Conservation (phyloP, 2,888 invertebrate genomes). For the Onthophagus sagittarius region DNA sequence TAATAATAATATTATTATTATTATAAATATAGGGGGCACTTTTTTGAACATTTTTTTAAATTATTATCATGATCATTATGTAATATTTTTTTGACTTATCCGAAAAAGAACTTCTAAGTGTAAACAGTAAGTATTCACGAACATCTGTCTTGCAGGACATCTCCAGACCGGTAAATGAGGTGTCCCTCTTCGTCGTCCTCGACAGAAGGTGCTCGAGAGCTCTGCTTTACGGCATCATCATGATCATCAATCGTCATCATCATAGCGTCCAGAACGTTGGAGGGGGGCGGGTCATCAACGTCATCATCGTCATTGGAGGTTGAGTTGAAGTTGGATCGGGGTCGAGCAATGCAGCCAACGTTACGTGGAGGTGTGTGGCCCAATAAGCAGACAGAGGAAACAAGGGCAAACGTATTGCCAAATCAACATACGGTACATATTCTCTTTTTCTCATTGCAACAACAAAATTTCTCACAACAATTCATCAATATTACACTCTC, state of each 20-base stretch:
- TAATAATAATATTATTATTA: conserved; percentile 3
- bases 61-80: conserved; percentile 16
- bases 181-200: conserved; percentile 99
- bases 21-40: conserved; percentile 29
- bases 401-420: conserved; percentile 62
- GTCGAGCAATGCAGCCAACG: conserved; percentile 54
- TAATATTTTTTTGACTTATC: conserved; percentile 39
- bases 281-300: conserved; percentile 34
- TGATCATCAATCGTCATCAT: conserved; percentile 40
- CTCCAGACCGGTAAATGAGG: conserved; percentile 98
- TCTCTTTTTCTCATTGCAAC: conserved; percentile 32
- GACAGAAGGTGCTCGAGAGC: conserved; percentile 86
- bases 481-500: neutral
- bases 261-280: conserved; percentile 38
- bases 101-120: conserved; percentile 39
- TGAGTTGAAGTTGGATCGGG: neutral
- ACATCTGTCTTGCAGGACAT: conserved; percentile 99
- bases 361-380: conserved; percentile 51
- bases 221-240: conserved; percentile 55
- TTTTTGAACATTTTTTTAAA: conserved; percentile 36
- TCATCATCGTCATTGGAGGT: conserved; percentile 45
- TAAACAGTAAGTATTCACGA: conserved; percentile 69
- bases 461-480: neutral
- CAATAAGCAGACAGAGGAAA: conserved; percentile 63
- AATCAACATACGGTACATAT: conserved; percentile 51